Base-by-base conservation (phyloP, 2,797 vertebrate genomes). In the Chelon auratus region DNA sequence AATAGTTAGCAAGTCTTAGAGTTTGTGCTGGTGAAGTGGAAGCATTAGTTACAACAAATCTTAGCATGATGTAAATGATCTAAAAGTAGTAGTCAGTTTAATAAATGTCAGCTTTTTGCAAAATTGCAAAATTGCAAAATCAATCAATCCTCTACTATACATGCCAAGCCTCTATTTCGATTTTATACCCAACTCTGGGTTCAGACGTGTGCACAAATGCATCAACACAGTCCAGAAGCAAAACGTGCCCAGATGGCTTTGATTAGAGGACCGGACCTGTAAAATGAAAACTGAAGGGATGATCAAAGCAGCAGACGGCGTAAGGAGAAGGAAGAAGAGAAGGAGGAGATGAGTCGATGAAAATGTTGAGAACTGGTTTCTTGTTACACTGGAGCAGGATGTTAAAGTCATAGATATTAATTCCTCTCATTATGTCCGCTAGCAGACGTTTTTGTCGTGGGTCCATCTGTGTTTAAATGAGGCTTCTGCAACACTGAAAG, bases 221-320 rank as follows among this genome's bases (percentile, higher is more conserved):
- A 63, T 36, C 11, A 40, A 14, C 64, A 67, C 11, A 51, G 43
- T 53, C 57, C 45, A 51, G 58, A 71, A 36, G 59, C 42, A 55
- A 62, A 74, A 72, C 52, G 20, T 51, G 33, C 50, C 65, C 70
- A 85, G 62, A 42, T 83, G 81, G 70, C 54, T 56, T 58, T 77
- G 72, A 68, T 88, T 77, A 65, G 42, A 73, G 63, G 63, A 55
- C 24, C 37, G 59, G 51, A 78, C 68, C 48, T 62, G 47, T 65
- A 72, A 72, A 72, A 61, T 74, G 43, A 75, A 45, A 68, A 61
- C 72, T 73, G 62, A 71, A 26, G 50, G 43, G 53, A 80, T 54
- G 73, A 90, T 88, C 55, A 78, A 74, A 86, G 50, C 30, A 68
- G 61, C 42, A 60, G 9, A 39, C 48, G 54, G 62, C 66, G 54